These are phyloP conservation scores for Sebastiscus tertius DNA, from an alignment of 2,797 vertebrate genomes.

Conservation along the genomic window DNA sequence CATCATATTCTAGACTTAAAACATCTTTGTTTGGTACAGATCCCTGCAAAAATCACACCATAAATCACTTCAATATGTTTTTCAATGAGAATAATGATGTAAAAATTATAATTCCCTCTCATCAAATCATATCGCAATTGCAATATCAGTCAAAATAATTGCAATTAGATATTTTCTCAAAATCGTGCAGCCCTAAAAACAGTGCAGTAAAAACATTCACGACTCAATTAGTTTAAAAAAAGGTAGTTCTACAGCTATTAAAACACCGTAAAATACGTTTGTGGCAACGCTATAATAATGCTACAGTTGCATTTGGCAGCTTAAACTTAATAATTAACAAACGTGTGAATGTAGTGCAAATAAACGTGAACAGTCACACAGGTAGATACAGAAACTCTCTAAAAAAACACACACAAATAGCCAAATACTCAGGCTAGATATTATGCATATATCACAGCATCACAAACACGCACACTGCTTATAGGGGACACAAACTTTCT, in stretches of 20 bases:
- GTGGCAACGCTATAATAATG: neutral
- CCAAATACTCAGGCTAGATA: neutral
- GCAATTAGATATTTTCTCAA: too few relatives aligned
- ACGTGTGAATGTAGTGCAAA: conserved; percentile 8
- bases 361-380: conserved; percentile 8
- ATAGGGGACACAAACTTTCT: neutral
- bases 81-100: too few relatives aligned
- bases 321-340: neutral
- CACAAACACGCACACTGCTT: conserved; percentile 20
- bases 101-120: too few relatives aligned
- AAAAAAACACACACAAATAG: conserved; percentile 1
- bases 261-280: conserved; percentile 11
- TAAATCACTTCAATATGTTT: too few relatives aligned
- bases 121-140: too few relatives aligned
- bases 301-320: conserved; percentile 1
- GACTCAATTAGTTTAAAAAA: neutral
- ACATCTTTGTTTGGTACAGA: too few relatives aligned
- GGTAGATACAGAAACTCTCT: neutral
- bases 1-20: too few relatives aligned
- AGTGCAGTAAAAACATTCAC: conserved; percentile 41
- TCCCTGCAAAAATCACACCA: too few relatives aligned
- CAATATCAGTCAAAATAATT: too few relatives aligned
- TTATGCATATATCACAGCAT: neutral
- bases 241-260: conserved; percentile 15
- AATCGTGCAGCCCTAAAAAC: neutral